Base-by-base conservation (phyloP, 2,888 invertebrate species). In the Clivina fossor region DNA sequence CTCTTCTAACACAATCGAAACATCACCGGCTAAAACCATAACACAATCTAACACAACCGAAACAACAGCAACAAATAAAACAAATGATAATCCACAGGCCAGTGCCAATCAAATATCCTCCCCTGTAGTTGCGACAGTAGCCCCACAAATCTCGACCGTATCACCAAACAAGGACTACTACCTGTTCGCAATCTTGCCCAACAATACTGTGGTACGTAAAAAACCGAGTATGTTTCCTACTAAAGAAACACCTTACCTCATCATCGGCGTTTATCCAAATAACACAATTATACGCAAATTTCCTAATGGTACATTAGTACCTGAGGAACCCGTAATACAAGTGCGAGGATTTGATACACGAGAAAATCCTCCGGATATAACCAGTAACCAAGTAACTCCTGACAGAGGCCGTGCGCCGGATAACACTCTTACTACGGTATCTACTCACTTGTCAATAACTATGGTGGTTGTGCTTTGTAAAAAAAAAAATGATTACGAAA, bases 201-300 rank as follows among this genome's bases (percentile, higher is more conserved):
- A 88, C 72, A 87, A 86, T 76, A 88, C 88, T 62, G 84, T 88
- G 73, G 84, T 87, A 71, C 81, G 86, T 73, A 86, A 87, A 76
- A 79, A 84, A 64, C 85, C 86, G 63, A 82, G 83, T 71, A 70
- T 79, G 66, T 78, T 83, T 73, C 83, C 84, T 70, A 76, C 81
- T 68, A 84, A 84, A 75, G 81, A 84, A 69, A 78, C 84, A 66
- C 86, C 87, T 62, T 87, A 83, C 72, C 81, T 87, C 66, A 81
- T 88, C 71, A 85, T 85, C 67, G 87, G 88, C 71, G 80, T 88
- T 67, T 84, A 83, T 72, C 87, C 88, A 63, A 86, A 88, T 77
- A 87, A 87, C 75, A 86, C 84, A 71, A 77, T 88, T 72, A 84
- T 88, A 71, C 83, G 85, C 76, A 88, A 85, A 76, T 88, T 84